Evolutionary conservation across 2,797 vertebrate genomes (phyloP).

Genomic region (Buphagus erythrorhynchus): DNA sequence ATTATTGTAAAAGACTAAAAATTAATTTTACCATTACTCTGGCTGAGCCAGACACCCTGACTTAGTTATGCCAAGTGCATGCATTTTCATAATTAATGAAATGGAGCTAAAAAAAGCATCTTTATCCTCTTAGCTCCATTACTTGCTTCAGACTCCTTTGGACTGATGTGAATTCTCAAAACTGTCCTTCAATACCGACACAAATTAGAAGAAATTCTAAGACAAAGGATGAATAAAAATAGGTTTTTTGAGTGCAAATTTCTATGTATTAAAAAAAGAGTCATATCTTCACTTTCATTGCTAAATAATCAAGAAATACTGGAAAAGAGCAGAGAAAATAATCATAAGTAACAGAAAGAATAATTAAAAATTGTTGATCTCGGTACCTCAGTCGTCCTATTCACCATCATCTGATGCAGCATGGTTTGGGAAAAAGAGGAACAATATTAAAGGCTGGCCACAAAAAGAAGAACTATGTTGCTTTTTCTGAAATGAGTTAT

Average conservation of each 20-base stretch:
- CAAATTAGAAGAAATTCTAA: background rate
- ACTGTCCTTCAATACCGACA: background rate
- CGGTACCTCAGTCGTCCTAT: slow-evolving; percentile 99
- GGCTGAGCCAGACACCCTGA: background rate
- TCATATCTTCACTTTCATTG: background rate
- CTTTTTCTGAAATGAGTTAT: slow-evolving; percentile 26
- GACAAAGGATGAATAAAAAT: background rate
- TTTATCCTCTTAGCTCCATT: background rate
- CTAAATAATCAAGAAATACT: background rate
- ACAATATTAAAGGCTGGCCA: slow-evolving; percentile 77
- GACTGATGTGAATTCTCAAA: background rate
- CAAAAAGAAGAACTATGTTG: slow-evolving; percentile 32
- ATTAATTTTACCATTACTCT: background rate
- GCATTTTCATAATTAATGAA: slow-evolving; percentile 23
- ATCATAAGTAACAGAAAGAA: slow-evolving; percentile 30
- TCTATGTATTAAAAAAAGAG: background rate
- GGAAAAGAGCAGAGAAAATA: slow-evolving; percentile 7
- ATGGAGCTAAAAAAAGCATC: background rate
- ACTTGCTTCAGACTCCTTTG: background rate
- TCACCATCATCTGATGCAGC: slow-evolving; percentile 99
- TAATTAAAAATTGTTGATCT: slow-evolving; percentile 66
- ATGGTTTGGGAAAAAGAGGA: slow-evolving; percentile 84
- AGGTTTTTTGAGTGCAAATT: background rate
- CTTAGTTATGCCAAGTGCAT: background rate
- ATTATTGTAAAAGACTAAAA: background rate